Evolutionary conservation across 2,888 invertebrate genomes (phyloP).

Genomic region (Stenotaenia linearis): DNA sequence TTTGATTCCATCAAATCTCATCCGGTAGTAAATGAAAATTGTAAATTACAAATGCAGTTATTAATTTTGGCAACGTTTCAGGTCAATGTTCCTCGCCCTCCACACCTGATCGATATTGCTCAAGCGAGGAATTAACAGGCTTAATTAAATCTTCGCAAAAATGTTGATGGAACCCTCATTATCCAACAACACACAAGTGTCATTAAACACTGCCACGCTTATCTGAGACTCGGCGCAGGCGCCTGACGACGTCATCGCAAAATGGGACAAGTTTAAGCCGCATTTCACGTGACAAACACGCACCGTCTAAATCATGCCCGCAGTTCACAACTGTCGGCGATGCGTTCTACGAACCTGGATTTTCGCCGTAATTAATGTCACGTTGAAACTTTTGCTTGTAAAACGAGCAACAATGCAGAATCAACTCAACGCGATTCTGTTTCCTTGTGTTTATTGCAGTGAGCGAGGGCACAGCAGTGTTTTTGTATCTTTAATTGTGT

Average conservation of each 20-base stretch:
- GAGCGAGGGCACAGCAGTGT: no score
- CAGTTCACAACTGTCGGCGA: neutral
- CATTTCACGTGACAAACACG: neutral
- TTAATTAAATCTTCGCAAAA: conserved; percentile 19
- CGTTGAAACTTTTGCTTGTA: no score
- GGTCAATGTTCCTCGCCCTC: neutral
- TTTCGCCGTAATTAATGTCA: no score
- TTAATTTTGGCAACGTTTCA: neutral
- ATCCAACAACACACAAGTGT: neutral
- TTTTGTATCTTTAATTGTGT: no score
- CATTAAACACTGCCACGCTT: neutral
- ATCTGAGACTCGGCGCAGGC: neutral
- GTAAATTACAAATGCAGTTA: neutral
- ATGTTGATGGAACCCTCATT: conserved; percentile 11
- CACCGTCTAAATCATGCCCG: neutral
- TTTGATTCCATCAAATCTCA: neutral
- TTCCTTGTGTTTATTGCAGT: no score
- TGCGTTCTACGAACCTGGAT: no score
- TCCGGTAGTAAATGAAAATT: neutral
- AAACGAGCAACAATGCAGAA: no score
- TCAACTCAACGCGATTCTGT: no score
- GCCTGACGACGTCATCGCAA: neutral
- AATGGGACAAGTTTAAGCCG: neutral
- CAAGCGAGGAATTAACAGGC: neutral
- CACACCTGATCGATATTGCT: conserved; percentile 1